Evolutionary conservation across 2,113 vertebrate genomes (phyloP), one percentile per base, ranked within the genome.

Genomic region (Neodontobutis hainanensis): DNA sequence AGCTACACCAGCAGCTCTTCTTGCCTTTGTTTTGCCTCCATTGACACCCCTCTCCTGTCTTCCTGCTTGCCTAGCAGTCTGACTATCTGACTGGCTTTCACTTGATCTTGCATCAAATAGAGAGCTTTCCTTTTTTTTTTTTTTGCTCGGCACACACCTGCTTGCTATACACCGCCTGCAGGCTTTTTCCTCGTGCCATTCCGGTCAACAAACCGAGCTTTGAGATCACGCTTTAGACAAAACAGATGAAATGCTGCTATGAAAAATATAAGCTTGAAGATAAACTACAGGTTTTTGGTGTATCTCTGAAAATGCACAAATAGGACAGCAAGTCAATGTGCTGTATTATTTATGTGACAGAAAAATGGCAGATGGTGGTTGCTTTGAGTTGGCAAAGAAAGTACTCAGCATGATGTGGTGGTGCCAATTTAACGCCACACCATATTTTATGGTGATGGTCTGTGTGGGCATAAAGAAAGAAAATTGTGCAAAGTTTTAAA

Each of bases 41-140:
- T 6, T 63, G 74, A 78, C 82, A 81, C 77, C 75, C 64, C 58
- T 64, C n/a, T 75, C 61, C 40, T 71, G 63, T 53, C 50, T 68
- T 12, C 14, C 57, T 47, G 42, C n/a, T 36, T 49, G 19, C 32
- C 49, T 74, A 68, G 62, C 70, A 77, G 72, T 48, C 78, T 73
- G 67, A 69, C 58, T 82, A 66, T 75, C 77, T 75, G 75, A 76
- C 65, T 82, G 59, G 57, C 67, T 83, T 49, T 40, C 68, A 67
- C 74, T 90, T 85, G 74, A 85, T 87, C 75, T 87, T 38, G 53
- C 76, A 82, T 88, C 80, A 87, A 83, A 83, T 65, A 52, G 27
- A 79, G 70, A 52, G 65, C 36, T 77, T 72, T 80, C 52, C 32
- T 65, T 44, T 50, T 38, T 75, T 50, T 38, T 75, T 64, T 64